A percentile compares a stretch with the other conserved stretches of the same genome.
Evolutionary conservation across 2,888 invertebrate species (phyloP).

Genomic region (Tachina grossa): DNA sequence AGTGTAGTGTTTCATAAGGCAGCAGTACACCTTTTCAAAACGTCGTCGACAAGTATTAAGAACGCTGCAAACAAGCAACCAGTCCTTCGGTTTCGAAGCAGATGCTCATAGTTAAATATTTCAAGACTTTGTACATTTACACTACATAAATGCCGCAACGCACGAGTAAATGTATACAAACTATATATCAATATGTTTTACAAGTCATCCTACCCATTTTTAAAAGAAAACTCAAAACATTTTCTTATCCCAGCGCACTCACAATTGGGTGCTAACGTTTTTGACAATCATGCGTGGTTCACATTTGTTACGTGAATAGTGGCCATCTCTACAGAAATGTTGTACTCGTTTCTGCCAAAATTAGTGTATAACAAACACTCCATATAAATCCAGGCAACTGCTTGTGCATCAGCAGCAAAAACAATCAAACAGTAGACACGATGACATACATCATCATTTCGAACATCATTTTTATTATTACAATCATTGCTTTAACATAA

Average conservation of each 20-base stretch:
- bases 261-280: no score
- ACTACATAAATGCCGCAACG: no score
- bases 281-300: neutral
- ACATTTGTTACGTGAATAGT: neutral
- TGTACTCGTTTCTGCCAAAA: slow-evolving; percentile 65
- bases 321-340: slow-evolving; percentile 39
- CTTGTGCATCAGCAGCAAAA: slow-evolving; percentile 17
- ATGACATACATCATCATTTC: slow-evolving; percentile 41
- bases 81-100: no score
- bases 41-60: no score
- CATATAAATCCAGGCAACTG: slow-evolving; percentile 65
- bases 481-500: slow-evolving; percentile 45
- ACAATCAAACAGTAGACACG: slow-evolving; percentile 39
- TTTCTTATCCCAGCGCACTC: neutral
- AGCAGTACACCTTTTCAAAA: no score
- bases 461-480: slow-evolving; percentile 42
- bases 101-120: no score
- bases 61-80: no score
- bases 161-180: no score
- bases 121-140: no score
- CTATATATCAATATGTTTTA: no score
- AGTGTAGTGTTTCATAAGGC: no score
- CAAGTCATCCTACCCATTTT: no score
- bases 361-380: slow-evolving; percentile 62
- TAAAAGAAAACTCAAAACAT: neutral